Conservation (phyloP, 2,113 vertebrate species). For the Dicaeum eximium region DNA sequence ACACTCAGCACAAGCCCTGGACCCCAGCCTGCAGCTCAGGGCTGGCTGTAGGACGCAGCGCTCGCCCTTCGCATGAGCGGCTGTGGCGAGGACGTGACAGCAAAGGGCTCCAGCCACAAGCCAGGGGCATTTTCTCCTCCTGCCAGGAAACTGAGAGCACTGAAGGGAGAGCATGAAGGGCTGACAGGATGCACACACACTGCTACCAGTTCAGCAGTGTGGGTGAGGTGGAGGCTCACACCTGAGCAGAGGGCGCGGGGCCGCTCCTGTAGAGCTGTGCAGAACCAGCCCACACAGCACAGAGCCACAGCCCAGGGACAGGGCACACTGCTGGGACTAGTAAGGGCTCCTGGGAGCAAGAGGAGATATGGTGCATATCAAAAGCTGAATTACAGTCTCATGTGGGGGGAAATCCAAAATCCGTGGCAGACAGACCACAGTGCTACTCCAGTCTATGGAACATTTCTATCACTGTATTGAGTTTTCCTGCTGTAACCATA, state of each 20-base stretch:
- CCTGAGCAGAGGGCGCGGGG: neutral
- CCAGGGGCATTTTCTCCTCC: neutral
- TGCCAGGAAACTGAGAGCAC: neutral
- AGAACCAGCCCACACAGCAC: accelerated
- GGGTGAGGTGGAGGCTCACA: neutral
- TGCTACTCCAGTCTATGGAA: neutral
- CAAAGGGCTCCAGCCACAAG: neutral
- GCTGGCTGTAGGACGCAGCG: neutral
- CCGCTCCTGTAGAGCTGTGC: neutral
- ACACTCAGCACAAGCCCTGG: accelerated
- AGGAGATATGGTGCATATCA: neutral
- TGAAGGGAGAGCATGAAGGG: neutral
- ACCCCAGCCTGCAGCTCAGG: neutral
- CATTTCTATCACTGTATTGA: neutral
- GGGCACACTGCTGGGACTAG: neutral
- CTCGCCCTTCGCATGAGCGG: neutral
- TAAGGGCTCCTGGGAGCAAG: neutral
- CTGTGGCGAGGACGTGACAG: neutral
- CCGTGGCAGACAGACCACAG: neutral
- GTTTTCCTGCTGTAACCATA: neutral
- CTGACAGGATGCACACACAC: neutral
- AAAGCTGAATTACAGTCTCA: neutral
- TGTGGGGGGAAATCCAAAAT: neutral
- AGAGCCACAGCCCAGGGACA: neutral
- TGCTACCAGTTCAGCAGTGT: neutral